Evolutionary conservation across 2,797 vertebrate genomes (phyloP).

Genomic region (Gymnopithys bicolor): DNA sequence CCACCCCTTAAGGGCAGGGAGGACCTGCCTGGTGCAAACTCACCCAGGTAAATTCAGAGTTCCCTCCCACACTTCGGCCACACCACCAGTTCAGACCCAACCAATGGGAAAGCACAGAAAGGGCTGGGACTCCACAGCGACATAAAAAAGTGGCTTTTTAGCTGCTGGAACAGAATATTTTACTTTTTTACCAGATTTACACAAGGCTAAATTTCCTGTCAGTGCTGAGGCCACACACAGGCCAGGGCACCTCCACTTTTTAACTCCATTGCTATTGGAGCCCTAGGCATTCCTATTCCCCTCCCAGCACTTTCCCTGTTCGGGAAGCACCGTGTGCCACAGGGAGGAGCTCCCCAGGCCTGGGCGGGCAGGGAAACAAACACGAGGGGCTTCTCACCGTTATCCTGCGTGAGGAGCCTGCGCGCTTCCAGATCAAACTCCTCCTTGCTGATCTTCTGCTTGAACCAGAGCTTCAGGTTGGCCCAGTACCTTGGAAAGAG

Average conservation of each 20-base stretch:
- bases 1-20: background rate
- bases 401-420: constrained; percentile 92
- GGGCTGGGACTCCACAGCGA: accelerated
- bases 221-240: accelerated
- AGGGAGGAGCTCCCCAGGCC: background rate
- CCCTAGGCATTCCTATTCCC: background rate
- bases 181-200: background rate
- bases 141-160: accelerated
- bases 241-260: background rate
- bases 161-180: background rate
- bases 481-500: constrained; percentile 91
- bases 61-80: background rate
- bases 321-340: accelerated
- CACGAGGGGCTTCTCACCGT: constrained; percentile 77
- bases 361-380: background rate
- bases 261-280: accelerated
- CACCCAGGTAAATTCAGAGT: accelerated
- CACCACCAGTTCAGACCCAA: background rate
- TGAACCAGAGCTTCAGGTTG: constrained; percentile 98
- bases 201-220: background rate
- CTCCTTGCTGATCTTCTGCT: constrained; percentile 99
- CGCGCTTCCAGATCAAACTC: constrained; percentile 96
- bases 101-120: background rate
- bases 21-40: background rate
- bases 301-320: too few relatives aligned